Evolutionary conservation across 2,888 invertebrate genomes (phyloP).

Genomic region (Aporophyla lueneburgensis): DNA sequence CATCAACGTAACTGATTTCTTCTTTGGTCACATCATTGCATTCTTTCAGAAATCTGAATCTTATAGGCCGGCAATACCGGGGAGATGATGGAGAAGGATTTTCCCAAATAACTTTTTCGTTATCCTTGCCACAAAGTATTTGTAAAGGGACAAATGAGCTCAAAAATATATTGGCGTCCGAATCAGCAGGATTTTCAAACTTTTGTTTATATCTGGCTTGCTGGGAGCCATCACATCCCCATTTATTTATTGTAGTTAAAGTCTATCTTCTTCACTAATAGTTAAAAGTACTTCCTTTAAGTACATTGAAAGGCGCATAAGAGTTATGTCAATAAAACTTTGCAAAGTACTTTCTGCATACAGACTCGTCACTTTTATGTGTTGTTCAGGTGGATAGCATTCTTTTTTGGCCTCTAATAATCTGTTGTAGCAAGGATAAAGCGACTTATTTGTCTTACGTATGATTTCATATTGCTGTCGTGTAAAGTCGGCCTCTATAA

Average conservation of each 20-base stretch:
- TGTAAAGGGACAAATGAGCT: conserved; percentile 15
- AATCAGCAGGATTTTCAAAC: conserved; percentile 5
- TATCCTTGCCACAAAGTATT: conserved; percentile 18
- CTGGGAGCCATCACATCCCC: conserved; percentile 12
- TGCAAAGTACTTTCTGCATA: neutral
- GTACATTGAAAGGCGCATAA: conserved; percentile 13
- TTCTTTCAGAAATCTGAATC: conserved; percentile 10
- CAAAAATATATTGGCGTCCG: conserved; percentile 16
- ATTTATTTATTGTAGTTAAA: conserved; percentile 13
- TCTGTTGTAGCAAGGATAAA: too few species aligned
- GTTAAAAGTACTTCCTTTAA: conserved; percentile 15
- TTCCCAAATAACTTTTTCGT: conserved; percentile 12
- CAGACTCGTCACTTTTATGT: too few species aligned
- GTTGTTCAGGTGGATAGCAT: too few species aligned
- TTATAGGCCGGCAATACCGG: conserved; percentile 4
- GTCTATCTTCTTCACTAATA: conserved; percentile 15
- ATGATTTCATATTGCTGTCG: neutral
- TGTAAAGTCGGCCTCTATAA: conserved; percentile 7
- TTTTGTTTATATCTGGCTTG: conserved; percentile 16
- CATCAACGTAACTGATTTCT: neutral
- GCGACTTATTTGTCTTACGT: too few species aligned
- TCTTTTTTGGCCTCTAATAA: too few species aligned
- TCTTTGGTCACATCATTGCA: conserved; percentile 9
- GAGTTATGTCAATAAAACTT: conserved; percentile 15
- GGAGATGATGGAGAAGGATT: conserved; percentile 10